phyloP scores from a whole-genome alignment of 2,113 vertebrate species.

The Zeus faber region DNA sequence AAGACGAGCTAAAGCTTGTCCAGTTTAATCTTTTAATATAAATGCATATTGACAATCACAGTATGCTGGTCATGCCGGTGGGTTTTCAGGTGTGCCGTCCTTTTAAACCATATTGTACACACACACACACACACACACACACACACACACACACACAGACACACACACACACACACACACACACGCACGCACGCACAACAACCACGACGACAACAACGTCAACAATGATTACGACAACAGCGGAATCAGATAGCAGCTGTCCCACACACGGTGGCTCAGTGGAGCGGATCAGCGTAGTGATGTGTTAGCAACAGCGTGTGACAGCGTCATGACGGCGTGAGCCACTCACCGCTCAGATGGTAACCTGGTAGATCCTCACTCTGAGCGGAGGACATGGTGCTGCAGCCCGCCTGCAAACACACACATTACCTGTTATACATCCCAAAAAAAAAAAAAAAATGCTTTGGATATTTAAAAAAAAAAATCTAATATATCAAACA shows the following conservation, averaged over 20 bases:
- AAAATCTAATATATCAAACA: no score
- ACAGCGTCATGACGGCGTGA: not conserved
- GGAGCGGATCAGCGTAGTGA: not conserved
- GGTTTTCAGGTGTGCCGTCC: no score
- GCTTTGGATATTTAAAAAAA: no score
- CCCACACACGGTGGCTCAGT: constrained; percentile 4
- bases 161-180: constrained; percentile 10
- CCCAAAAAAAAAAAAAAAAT: no score
- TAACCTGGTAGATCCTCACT: constrained; percentile 75
- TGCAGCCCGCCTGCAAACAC: constrained; percentile 58
- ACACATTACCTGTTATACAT: constrained; percentile 24
- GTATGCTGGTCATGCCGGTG: no score
- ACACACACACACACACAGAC: not conserved
- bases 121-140: constrained; percentile 5
- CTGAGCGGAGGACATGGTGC: constrained; percentile 74
- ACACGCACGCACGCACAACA: not conserved
- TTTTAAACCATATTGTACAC: no score
- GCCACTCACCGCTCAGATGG: constrained; percentile 76
- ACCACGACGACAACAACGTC: no score
- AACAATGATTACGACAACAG: no score
- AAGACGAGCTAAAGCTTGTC: no score
- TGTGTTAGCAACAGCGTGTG: not conserved
- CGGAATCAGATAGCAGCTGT: no score
- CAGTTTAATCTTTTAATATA: no score
- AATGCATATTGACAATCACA: no score